Base-by-base conservation (phyloP, 2,888 invertebrate species). In the Brachycybe producta region DNA sequence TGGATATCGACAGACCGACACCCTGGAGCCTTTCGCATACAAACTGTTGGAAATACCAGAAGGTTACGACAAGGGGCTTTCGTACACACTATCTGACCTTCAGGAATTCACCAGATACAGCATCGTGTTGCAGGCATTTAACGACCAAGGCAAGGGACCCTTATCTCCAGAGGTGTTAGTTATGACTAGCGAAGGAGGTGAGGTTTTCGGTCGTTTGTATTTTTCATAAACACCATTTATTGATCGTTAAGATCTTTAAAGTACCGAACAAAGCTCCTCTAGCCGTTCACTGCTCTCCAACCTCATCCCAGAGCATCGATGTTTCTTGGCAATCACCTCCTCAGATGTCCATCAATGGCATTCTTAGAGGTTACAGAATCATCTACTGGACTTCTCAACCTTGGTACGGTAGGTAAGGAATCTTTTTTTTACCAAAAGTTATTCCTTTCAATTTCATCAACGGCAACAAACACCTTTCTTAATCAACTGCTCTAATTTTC, bases 211-310 rank as follows among this genome's bases (percentile, higher is more conserved):
- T 11, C 15, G 8, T 17, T 17, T 45, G 24, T 21, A 45, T 17
- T 19, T 45, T 21, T 45, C 32, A 30, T 13, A 30, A 11, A n/a
- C n/a, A 30, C 15, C 28, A 23, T 45, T 19, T 24, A 19, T 42
- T 42, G 24, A 27, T 24, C 28, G 17, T 27, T 19, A 42, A 26
- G 24, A 27, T n/a, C n/a, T n/a, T n/a, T n/a, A 1, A 57, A 68
- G 67, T 68, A n/a, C 68, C 68, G 27, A 65, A 66, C 54, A 62
- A 65, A 52, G 62, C 65, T 19, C 68, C 67, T 8, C 59, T 61
- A 51, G 61, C 59, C 27, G 65, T 68, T 11, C 60, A 61, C 40
- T 66, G 66, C 17, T 59, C 59, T 8, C 58, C 65, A 2, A 56
- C 64, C 24, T 64, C 64, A 43, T 64, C 67, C 1, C 60, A 63